These are phyloP conservation scores for Anguilla anguilla DNA, from an alignment of 2,797 vertebrate species.

Conservation along the genomic window DNA sequence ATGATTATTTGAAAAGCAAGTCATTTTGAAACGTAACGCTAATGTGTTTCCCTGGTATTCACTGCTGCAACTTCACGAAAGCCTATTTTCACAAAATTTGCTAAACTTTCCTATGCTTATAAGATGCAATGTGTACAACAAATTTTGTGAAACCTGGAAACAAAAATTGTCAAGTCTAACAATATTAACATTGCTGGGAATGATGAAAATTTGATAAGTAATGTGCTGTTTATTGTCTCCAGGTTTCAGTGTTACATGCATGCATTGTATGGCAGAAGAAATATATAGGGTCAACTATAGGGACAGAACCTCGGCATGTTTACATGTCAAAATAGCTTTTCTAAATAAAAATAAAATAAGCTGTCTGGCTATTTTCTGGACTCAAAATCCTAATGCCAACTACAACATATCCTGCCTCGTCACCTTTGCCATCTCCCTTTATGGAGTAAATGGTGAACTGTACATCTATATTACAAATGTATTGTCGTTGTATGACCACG, in stretches of 20 bases:
- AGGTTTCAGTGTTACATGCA: neutral
- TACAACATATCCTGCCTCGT: constrained; percentile 74
- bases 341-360: constrained; percentile 1
- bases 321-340: constrained; percentile 18
- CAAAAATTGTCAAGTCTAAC: neutral
- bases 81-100: neutral
- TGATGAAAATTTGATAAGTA: neutral
- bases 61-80: neutral
- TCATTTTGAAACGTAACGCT: neutral
- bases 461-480: constrained; percentile 78
- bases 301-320: neutral
- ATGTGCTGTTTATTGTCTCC: neutral
- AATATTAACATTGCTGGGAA: neutral
- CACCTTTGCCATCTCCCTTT: constrained; percentile 62
- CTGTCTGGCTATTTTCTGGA: constrained; percentile 68
- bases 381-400: constrained; percentile 69
- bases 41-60: neutral
- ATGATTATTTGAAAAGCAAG: constrained; percentile 1
- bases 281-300: neutral
- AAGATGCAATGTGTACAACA: neutral
- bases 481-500: constrained; percentile 77
- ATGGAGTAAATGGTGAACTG: constrained; percentile 66
- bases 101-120: neutral
- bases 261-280: constrained; percentile 1
- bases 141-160: neutral